These are phyloP conservation scores for Micromussa lordhowensis DNA, from an alignment of 92 coral and sea anemone species.

Conservation along the genomic window DNA sequence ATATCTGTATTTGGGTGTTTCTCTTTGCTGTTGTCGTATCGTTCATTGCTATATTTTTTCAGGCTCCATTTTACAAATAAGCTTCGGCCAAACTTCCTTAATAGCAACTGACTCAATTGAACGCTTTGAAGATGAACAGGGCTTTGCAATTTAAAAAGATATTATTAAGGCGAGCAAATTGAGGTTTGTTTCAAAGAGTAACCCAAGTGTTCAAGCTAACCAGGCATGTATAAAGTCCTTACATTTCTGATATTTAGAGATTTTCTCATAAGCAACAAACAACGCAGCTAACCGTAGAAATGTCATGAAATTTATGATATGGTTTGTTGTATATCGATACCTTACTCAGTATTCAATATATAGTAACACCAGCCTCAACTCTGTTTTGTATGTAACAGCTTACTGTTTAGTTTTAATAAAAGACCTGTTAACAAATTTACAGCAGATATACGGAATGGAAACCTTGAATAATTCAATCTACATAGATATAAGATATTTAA, in stretches of 20 bases:
- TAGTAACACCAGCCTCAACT: neutral
- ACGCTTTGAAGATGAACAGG: neutral
- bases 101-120: neutral
- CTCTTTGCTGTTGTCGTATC: constrained; percentile 71
- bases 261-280: neutral
- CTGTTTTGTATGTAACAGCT: neutral
- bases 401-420: too few species aligned
- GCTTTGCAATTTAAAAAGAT: neutral
- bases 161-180: neutral
- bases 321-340: neutral
- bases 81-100: neutral
- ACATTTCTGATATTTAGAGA: neutral
- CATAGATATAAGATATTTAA: neutral
- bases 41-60: constrained; percentile 49
- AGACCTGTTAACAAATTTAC: too few species aligned
- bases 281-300: neutral
- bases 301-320: neutral
- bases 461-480: neutral
- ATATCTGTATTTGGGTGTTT: constrained; percentile 80
- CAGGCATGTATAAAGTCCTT: neutral
- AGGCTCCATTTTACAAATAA: neutral
- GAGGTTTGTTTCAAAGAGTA: neutral
- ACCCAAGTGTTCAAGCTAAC: neutral
- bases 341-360: too few species aligned
- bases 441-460: too few species aligned